Conservation (phyloP, 2,888 invertebrate species). For the Thysanoteuthis rhombus region DNA sequence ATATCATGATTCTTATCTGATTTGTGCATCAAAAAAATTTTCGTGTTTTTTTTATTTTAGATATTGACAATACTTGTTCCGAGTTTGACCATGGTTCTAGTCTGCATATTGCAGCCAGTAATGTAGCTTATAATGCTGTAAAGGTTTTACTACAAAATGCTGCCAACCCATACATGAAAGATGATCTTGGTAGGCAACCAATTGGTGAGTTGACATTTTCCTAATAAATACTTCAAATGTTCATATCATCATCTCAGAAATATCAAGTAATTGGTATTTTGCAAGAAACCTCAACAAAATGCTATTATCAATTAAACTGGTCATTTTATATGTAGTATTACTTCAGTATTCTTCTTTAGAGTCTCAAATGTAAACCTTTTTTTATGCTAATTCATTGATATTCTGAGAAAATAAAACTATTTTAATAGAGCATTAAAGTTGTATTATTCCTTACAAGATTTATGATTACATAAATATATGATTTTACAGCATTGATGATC, state of each 20-base stretch:
- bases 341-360: no score
- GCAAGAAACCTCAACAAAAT: not conserved
- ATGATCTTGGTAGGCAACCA: slow-evolving; percentile 60
- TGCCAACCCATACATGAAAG: slow-evolving; percentile 63
- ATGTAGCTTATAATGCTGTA: slow-evolving; percentile 68
- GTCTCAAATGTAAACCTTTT: no score
- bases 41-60: slow-evolving; percentile 48
- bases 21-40: not conserved
- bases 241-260: not conserved
- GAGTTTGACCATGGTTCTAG: slow-evolving; percentile 70
- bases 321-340: no score
- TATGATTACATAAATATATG: no score
- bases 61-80: slow-evolving; percentile 69
- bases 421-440: no score
- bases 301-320: not conserved
- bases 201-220: slow-evolving; percentile 51
- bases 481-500: no score
- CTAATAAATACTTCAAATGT: not conserved
- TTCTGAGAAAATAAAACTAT: no score
- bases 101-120: slow-evolving; percentile 70
- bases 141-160: slow-evolving; percentile 67
- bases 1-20: not conserved
- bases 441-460: no score
- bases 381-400: no score
- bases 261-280: not conserved